Evolutionary conservation across 1,140 invertebrate genomes (phyloP).

Genomic region (Penaeus chinensis): DNA sequence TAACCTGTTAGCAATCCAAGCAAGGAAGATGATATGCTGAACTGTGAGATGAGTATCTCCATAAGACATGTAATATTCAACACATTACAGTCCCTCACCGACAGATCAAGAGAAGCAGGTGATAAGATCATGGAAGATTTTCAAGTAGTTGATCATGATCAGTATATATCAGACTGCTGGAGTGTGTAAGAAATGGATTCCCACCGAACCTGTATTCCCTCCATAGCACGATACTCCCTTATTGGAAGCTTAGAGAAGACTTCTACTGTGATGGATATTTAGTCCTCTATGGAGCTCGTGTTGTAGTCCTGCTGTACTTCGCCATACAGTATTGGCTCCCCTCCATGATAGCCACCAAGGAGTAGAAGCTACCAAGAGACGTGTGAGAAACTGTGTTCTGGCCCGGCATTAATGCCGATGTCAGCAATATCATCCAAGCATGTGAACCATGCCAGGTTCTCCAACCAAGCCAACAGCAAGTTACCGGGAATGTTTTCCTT

Average conservation of each 20-base stretch:
- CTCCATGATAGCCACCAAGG: background rate
- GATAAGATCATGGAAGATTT: background rate
- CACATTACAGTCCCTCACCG: background rate
- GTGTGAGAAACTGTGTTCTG: background rate
- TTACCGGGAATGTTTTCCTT: no score
- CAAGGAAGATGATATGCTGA: background rate
- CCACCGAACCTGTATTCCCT: background rate
- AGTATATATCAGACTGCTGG: background rate
- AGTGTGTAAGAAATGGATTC: background rate
- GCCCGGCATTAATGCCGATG: background rate
- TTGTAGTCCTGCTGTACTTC: background rate
- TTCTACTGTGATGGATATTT: background rate
- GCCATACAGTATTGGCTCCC: background rate
- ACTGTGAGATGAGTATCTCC: no score
- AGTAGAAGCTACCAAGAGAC: background rate
- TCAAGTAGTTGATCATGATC: background rate
- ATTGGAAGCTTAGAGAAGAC: background rate
- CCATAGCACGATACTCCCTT: background rate
- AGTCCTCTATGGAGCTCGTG: background rate
- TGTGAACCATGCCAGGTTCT: background rate
- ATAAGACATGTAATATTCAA: background rate
- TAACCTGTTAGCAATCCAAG: background rate
- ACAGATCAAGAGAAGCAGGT: background rate
- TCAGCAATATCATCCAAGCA: background rate
- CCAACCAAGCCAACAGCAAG: background rate